Evolutionary conservation across 2,888 invertebrate species (phyloP).

Genomic region (Ditula angustiorana): DNA sequence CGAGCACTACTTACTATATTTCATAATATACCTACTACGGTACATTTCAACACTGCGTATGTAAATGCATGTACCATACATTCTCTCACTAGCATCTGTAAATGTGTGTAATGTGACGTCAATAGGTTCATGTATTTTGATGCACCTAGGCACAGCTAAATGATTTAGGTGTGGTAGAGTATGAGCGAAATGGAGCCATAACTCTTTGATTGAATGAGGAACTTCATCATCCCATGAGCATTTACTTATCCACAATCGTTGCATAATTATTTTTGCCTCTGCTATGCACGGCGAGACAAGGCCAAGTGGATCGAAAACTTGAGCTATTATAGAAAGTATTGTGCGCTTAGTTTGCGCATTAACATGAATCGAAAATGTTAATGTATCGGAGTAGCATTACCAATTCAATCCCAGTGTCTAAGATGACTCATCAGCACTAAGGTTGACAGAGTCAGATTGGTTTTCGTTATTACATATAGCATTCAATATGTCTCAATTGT

Average conservation of each 20-base stretch:
- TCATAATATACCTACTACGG: too few relatives aligned
- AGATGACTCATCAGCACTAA: background rate
- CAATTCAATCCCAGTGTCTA: background rate
- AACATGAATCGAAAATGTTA: background rate
- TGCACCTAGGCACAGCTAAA: slow-evolving; percentile 20
- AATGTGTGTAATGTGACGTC: slow-evolving; percentile 33
- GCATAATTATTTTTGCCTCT: slow-evolving; percentile 32
- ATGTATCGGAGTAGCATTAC: background rate
- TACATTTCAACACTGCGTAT: slow-evolving; percentile 17
- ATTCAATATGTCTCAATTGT: background rate
- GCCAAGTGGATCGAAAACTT: slow-evolving; percentile 41
- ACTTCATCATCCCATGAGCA: slow-evolving; percentile 37
- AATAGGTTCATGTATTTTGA: background rate
- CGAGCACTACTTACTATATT: too few relatives aligned
- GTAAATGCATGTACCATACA: slow-evolving; percentile 39
- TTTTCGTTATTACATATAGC: background rate
- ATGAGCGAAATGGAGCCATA: slow-evolving; percentile 14
- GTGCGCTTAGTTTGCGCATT: background rate
- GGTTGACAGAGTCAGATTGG: background rate
- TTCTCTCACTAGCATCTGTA: slow-evolving; percentile 32
- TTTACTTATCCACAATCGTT: slow-evolving; percentile 34
- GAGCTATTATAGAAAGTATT: slow-evolving; percentile 32
- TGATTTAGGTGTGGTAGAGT: slow-evolving; percentile 21
- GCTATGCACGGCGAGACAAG: slow-evolving; percentile 26
- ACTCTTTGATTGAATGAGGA: slow-evolving; percentile 6